Base-by-base conservation (phyloP, 1,140 invertebrate species). In the Pseudoatta argentina region DNA sequence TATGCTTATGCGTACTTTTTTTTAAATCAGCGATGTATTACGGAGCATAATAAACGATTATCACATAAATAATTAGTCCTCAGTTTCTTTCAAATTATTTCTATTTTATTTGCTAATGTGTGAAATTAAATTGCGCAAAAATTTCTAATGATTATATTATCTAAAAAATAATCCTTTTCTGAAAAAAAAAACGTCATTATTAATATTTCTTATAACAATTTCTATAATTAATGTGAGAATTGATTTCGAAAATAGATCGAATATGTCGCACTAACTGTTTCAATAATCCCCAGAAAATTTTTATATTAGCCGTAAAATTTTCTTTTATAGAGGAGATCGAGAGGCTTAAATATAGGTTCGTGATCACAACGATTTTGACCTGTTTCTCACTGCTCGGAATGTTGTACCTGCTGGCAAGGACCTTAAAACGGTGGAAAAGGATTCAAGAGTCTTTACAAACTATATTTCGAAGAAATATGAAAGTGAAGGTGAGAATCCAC, bases 291-390 rank as follows among this genome's bases (percentile, higher is more conserved):
- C 5, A 30, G n/a, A 27, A 61, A 77, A 63, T 51, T 6, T n/a
- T 69, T 69, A 39, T 21, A 34, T 55, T 48, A 63, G 3, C 18
- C 6, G 2, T 63, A 24, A 53, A 64, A 66, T 16, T 14, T 67
- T 76, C 44, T 87, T 8, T 61, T 72, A 12, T 87, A n/a, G 72
- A 94, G 93, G 91, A 94, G 44, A 73, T 94, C 51, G 16, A 76
- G 18, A 89, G 76, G 51, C 76, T 94, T 8, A 85, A 75, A 75
- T 89, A 83, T 8, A 87, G 91, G 8, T 89, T 93, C 39, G 91
- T 83, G 27, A 72, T 91, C 1, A 83, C 93, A 0, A 72, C 92
- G 24, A 75, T 87, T 3, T 61, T 94, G 2, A 93, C 91, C 2
- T 77, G 91, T n/a, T 4, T 94, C 16, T 86, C 91, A 0, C 61